Evolutionary conservation across 2,113 vertebrate genomes (phyloP), one percentile per base, ranked within the genome.

Genomic region (Gallinago media): DNA sequence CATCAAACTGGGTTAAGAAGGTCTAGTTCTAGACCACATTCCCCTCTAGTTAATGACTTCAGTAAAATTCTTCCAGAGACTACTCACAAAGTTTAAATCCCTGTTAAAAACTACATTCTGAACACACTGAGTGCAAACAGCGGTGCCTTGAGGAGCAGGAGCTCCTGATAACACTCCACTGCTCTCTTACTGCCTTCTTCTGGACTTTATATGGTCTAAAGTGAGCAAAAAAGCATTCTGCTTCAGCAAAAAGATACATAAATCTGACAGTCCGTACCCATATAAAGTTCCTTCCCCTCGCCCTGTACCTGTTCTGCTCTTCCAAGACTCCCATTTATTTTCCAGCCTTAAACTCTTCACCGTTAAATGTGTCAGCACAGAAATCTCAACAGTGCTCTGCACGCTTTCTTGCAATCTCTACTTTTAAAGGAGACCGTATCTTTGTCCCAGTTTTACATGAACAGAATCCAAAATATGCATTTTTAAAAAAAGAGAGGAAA

Each of bases 251-350:
- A 73, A 67, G 31, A 8, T 8, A 20, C 5, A 44, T 15, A 3
- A 21, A 20, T 6, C 3, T 26, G 23, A 34, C 18, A 50, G 15
- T 19, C 19, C 19, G 12, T 5, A 7, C 6, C 10, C 31, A 34
- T 52, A 3, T 12, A 78, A 50, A 50, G 16, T 70, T 38, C 44
- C 8, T 72, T 36, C 14, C 26, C 49, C 38, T 8, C 0, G 0
- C 13, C 42, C 36, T 1, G 0, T 22, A 19, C 9, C 44, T 1
- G 7, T 46, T 34, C 62, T 65, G 19, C n/a, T 81, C 13, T 50
- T 78, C 79, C 46, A 61, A 56, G 34, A 22, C 27, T 65, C 62
- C 77, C 52, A 19, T 72, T 88, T 74, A 9, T 89, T 86, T 73
- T 34, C 47, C 71, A 91, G 49, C 18, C 27, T 58, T 67, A 61